Base-by-base conservation (phyloP, 2,797 vertebrate genomes). In the Channa striata region DNA sequence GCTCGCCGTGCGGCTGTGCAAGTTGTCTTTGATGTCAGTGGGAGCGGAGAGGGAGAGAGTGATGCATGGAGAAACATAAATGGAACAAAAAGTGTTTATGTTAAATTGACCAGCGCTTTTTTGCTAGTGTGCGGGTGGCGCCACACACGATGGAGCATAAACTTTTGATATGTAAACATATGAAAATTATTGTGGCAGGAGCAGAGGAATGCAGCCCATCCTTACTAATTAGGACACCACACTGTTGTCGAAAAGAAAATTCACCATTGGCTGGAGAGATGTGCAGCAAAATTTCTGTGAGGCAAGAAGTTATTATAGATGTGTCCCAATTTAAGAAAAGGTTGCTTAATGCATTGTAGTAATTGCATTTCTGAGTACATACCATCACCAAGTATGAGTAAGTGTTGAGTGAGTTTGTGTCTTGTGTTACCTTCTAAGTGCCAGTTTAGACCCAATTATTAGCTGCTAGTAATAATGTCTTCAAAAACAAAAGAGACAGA, bases 21-120 rank as follows among this genome's bases (percentile, higher is more conserved):
- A n/a, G 14, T 57, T 4, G 50, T 60, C 54, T 80, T 48, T 67
- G 71, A 76, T 69, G 78, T 60, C 8, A 0, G 50, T 6, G 33
- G 46, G 30, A 78, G 52, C 43, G 39, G 53, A 57, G 56, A 20
- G 59, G 37, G 40, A 33, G 60, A 46, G 72, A 74, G n/a, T 13
- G 49, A 77, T 33, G 59, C 56, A 65, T 48, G 44, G 21, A 48
- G 36, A 20, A 62, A 33, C 33, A 46, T 21, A 58, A 60, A 72
- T 1, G 30, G 42, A n/a, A 61, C 19, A 59, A 39, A 72, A 62
- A 76, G 51, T n/a, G 59, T 68, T 65, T 30, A 39, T 61, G 65
- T 53, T 68, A 62, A 73, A 74, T n/a, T 79, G 67, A 48, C 72
- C 62, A 10, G 17, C 0, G n/a, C 16, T 53, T 78, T 66, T 58